phyloP scores from a whole-genome alignment of 2,113 vertebrate species.

The Crocuta crocuta region DNA sequence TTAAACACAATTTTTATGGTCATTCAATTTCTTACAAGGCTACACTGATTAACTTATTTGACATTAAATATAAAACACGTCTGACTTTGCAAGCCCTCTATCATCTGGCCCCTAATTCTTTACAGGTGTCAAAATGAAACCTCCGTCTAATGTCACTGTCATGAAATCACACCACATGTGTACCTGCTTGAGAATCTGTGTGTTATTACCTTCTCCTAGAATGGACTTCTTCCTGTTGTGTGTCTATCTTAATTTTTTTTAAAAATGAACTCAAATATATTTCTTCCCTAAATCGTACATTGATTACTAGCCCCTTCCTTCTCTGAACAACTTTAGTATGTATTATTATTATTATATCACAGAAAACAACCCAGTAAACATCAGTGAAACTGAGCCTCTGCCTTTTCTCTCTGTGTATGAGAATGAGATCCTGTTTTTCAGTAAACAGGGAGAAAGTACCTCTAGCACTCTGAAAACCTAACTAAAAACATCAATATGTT shows the following conservation, averaged over 20 bases:
- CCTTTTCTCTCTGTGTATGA: not conserved
- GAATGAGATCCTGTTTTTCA: not conserved
- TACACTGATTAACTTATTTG: not conserved
- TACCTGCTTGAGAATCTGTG: not conserved
- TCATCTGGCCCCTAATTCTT: not conserved
- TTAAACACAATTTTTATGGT: not conserved
- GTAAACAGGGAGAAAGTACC: not conserved
- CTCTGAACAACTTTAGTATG: not conserved
- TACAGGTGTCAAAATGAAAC: not conserved
- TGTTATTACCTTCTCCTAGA: not conserved
- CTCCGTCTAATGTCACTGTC: not conserved
- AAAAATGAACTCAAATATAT: not conserved
- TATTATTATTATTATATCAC: not conserved
- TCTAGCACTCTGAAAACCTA: not conserved
- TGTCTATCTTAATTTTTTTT: not conserved
- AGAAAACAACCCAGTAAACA: not conserved
- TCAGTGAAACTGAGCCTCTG: not conserved
- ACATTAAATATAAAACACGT: not conserved
- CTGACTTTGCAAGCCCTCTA: not conserved
- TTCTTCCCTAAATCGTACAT: not conserved
- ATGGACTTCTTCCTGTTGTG: not conserved
- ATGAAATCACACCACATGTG: not conserved
- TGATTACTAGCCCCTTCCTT: not conserved
- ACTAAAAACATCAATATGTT: not conserved
- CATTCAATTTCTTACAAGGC: not conserved